phyloP scores from a whole-genome alignment of 2,113 vertebrate genomes.

The chimpanzee (Pan troglodytes) region NHGRI_mPanTro3-v2.1_pri NC_072408.2:107028501-107029000 shows the following conservation, averaged over 20 bases:
- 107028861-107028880: background rate
- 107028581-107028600: background rate
- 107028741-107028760: slow-evolving; percentile 83
- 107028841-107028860: background rate
- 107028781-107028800: background rate
- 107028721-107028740: slow-evolving; percentile 92
- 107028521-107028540: background rate
- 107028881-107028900: background rate
- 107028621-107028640: background rate
- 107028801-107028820: background rate
- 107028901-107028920: background rate
- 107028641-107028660: fast-evolving
- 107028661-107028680: slow-evolving; percentile 84
- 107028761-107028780: fast-evolving
- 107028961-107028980: background rate
- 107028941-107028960: background rate
- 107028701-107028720: slow-evolving; percentile 95
- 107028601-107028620: slow-evolving; percentile 37
- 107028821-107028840: background rate
- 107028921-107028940: background rate
- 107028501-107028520: fast-evolving
- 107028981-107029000: background rate
- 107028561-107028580: background rate
- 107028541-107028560: slow-evolving; percentile 65
- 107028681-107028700: slow-evolving; percentile 97